phyloP scores from a whole-genome alignment of 2,888 invertebrate species.

The Dichetophora obliterata region DNA sequence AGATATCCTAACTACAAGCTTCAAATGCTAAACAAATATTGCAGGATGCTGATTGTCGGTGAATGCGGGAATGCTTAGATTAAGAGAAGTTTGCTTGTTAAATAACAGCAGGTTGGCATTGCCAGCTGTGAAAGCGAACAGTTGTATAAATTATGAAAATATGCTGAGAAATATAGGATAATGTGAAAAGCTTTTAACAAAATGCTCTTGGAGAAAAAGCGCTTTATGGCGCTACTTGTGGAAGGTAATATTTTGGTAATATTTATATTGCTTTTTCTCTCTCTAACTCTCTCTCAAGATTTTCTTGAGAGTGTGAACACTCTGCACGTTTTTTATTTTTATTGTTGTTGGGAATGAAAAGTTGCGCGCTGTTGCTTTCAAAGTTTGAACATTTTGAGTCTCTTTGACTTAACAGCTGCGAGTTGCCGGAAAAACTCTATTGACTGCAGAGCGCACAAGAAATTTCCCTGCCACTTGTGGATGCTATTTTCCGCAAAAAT shows the following conservation, averaged over 20 bases:
- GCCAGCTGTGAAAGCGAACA: neutral
- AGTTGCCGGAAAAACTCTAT: neutral
- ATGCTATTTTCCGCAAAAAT: neutral
- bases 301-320: neutral
- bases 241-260: too few relatives aligned
- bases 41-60: neutral
- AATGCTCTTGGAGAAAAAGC: neutral
- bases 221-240: too few relatives aligned
- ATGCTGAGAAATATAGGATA: neutral
- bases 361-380: constrained; percentile 49
- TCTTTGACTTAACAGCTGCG: neutral
- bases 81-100: neutral
- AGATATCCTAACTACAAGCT: too few relatives aligned
- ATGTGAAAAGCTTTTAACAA: neutral
- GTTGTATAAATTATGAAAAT: neutral
- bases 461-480: too few relatives aligned
- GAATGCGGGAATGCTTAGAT: neutral
- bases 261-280: neutral
- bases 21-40: neutral
- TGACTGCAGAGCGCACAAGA: neutral
- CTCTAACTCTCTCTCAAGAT: neutral
- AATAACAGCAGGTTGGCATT: neutral
- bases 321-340: constrained; percentile 4
- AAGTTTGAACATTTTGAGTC: neutral
- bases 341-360: constrained; percentile 44